Conservation (phyloP, 2,797 vertebrate genomes). For the Cryptoprocta ferox region DNA sequence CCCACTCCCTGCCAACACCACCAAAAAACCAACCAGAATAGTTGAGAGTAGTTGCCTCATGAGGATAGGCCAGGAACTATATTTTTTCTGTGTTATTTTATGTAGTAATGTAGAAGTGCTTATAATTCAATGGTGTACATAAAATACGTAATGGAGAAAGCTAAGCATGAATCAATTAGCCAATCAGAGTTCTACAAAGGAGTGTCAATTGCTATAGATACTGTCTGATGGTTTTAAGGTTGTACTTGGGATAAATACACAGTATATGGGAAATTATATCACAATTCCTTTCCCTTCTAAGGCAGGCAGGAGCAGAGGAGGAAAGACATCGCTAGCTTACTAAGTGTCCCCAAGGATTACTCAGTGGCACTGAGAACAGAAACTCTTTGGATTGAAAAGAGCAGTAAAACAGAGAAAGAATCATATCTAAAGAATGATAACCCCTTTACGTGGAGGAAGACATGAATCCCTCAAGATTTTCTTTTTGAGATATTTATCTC, state of each 20-base stretch:
- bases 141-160: not conserved
- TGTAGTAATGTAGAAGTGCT: not conserved
- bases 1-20: not conserved
- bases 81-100: not conserved
- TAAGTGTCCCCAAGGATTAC: not conserved
- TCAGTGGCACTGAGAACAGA: not conserved
- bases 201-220: not conserved
- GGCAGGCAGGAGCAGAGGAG: not conserved
- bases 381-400: not conserved
- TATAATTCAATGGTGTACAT: not conserved
- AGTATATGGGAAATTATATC: not conserved
- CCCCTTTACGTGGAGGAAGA: not conserved
- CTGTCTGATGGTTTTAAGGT: not conserved
- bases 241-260: not conserved
- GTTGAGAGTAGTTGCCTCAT: not conserved
- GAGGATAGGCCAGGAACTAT: not conserved
- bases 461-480: not conserved
- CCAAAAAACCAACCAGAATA: not conserved
- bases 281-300: not conserved
- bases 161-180: not conserved
- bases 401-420: not conserved
- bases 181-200: not conserved
- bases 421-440: not conserved
- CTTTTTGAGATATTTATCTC: not conserved
- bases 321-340: not conserved